Percentiles rank a stretch among this genome's conserved stretches.
phyloP scores from a whole-genome alignment of 2,888 invertebrate species.

The Scrobipalpa atriplicella region DNA sequence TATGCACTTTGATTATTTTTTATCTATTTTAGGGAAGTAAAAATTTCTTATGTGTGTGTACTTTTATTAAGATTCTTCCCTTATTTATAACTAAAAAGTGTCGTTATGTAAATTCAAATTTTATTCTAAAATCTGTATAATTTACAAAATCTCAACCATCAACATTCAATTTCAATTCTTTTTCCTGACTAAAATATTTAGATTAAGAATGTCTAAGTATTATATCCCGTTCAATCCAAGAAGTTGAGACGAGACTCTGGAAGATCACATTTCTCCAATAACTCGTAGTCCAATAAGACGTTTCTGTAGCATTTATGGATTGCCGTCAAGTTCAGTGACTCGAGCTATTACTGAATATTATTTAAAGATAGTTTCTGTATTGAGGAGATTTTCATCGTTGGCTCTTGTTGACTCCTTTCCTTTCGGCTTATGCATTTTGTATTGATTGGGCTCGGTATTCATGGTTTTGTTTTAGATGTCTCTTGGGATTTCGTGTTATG shows the following conservation, averaged over 20 bases:
- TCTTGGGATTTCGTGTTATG: background rate
- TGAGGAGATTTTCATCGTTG: conserved; percentile 42
- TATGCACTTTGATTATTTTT: conserved; percentile 23
- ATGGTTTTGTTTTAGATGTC: background rate
- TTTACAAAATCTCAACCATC: no score
- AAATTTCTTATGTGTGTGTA: background rate
- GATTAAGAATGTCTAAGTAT: background rate
- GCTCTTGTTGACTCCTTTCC: background rate
- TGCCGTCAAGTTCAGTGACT: conserved; percentile 51
- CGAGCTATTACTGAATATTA: conserved; percentile 42
- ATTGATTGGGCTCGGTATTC: background rate
- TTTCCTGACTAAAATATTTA: background rate
- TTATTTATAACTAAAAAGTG: background rate
- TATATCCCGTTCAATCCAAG: background rate
- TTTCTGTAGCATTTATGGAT: conserved; percentile 40
- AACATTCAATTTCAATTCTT: no score
- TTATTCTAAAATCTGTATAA: no score
- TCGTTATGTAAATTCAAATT: no score
- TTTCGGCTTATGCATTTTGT: background rate
- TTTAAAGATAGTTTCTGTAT: conserved; percentile 44
- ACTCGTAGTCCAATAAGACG: conserved; percentile 37
- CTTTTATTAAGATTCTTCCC: background rate
- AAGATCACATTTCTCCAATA: conserved; percentile 16
- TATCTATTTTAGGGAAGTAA: background rate
- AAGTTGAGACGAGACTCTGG: background rate